Conservation (phyloP, 2,888 invertebrate species). For the Andrena praecox region DNA sequence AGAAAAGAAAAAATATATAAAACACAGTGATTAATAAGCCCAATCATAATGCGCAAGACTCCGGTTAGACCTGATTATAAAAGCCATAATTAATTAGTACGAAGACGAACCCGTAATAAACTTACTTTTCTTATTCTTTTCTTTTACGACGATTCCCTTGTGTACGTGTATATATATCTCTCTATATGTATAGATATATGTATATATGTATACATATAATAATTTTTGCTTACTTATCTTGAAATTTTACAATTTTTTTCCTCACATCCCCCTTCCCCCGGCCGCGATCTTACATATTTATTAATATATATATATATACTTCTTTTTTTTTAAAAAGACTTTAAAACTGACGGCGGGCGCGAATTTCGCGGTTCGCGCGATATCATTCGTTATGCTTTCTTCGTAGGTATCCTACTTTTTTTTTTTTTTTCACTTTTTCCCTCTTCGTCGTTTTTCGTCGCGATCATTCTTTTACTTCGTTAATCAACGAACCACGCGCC, state of each 20-base stretch:
- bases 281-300: constrained; percentile 35
- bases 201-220: constrained; percentile 58
- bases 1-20: constrained; percentile 42
- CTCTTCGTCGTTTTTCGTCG: constrained; percentile 6
- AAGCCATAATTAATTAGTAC: constrained; percentile 67
- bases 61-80: constrained; percentile 70
- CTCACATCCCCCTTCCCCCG: background rate
- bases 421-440: constrained; percentile 24
- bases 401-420: background rate
- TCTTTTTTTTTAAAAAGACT: constrained; percentile 23
- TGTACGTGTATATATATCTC: constrained; percentile 52
- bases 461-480: background rate
- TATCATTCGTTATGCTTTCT: constrained; percentile 25
- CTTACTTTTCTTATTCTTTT: constrained; percentile 12
- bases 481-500: constrained; percentile 4
- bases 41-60: constrained; percentile 69
- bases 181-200: constrained; percentile 40
- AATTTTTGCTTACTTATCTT: constrained; percentile 56
- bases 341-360: constrained; percentile 40
- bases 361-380: constrained; percentile 46
- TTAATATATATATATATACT: constrained; percentile 22
- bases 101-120: constrained; percentile 61
- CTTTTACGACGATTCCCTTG: constrained; percentile 55
- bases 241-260: constrained; percentile 49
- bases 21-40: constrained; percentile 67